phyloP scores from a whole-genome alignment of 1,140 invertebrate species.

The Bombus turneri region DNA sequence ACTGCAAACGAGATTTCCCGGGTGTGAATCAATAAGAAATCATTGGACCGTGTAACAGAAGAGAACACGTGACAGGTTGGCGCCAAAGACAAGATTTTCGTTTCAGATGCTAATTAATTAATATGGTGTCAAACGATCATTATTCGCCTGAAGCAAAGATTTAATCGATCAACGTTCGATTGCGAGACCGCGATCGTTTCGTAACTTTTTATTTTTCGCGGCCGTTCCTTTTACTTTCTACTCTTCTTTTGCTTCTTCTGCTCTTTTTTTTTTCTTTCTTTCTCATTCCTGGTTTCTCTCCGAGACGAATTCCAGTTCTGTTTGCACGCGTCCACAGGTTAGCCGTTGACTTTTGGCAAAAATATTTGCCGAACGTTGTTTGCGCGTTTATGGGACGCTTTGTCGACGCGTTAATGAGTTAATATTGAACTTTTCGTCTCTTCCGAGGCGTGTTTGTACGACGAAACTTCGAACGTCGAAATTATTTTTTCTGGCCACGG shows the following conservation, averaged over 20 bases:
- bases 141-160: background rate
- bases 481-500: background rate
- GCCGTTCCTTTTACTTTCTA: background rate
- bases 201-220: background rate
- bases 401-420: conserved; percentile 34
- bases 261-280: background rate
- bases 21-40: conserved; percentile 53
- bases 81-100: conserved; percentile 40
- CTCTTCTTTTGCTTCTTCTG: too few relatives aligned
- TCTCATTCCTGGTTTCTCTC: background rate
- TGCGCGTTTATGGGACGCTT: conserved; percentile 21
- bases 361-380: conserved; percentile 25
- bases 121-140: background rate
- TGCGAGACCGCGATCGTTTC: conserved; percentile 5
- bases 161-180: background rate
- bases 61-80: conserved; percentile 15
- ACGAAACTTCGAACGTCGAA: background rate
- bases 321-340: background rate
- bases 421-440: conserved; percentile 41
- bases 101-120: conserved; percentile 17
- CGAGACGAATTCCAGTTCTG: background rate
- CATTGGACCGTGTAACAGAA: conserved; percentile 46
- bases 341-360: conserved; percentile 18
- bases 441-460: background rate
- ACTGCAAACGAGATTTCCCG: conserved; percentile 40